These are phyloP conservation scores for Drosophila hydei DNA, from an alignment of 1,140 invertebrate species.

Conservation along the genomic window DNA sequence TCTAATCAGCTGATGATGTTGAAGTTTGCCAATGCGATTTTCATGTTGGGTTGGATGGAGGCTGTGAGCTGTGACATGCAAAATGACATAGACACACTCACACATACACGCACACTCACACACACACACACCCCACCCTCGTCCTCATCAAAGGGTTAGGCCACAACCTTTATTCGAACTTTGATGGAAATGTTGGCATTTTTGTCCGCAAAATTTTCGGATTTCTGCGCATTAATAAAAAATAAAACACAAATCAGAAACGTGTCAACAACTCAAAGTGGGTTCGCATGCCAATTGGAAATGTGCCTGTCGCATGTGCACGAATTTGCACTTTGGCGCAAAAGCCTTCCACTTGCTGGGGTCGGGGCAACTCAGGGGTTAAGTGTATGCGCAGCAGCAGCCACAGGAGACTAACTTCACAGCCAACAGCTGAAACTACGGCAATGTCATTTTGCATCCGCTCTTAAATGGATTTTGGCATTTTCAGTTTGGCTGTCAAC, in stretches of 20 bases:
- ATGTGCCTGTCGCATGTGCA: conserved; percentile 51
- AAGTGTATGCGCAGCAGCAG: conserved; percentile 9
- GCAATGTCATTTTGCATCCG: conserved; percentile 29
- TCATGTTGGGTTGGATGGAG: conserved; percentile 22
- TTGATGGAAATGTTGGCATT: conserved; percentile 75
- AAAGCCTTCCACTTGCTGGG: conserved; percentile 6
- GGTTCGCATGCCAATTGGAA: conserved; percentile 44
- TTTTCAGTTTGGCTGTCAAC: conserved; percentile 44
- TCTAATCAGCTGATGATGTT: conserved; percentile 9
- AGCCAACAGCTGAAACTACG: conserved; percentile 28
- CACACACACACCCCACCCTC: neutral
- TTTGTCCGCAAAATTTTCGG: conserved; percentile 58
- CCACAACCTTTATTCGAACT: conserved; percentile 43
- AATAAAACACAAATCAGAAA: conserved; percentile 44
- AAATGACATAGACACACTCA: conserved; percentile 27
- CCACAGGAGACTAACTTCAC: conserved; percentile 46
- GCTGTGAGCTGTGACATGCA: conserved; percentile 54
- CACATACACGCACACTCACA: neutral
- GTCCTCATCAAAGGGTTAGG: conserved; percentile 57
- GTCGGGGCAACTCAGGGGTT: conserved; percentile 3
- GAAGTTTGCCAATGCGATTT: conserved; percentile 52
- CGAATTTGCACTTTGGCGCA: conserved; percentile 53
- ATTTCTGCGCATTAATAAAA: conserved; percentile 68
- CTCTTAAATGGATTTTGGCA: conserved; percentile 45
- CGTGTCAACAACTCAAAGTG: conserved; percentile 47